Evolutionary conservation across 2,113 vertebrate species (phyloP), one percentile per base, ranked within the genome.

Genomic region (Dipodomys merriami): DNA sequence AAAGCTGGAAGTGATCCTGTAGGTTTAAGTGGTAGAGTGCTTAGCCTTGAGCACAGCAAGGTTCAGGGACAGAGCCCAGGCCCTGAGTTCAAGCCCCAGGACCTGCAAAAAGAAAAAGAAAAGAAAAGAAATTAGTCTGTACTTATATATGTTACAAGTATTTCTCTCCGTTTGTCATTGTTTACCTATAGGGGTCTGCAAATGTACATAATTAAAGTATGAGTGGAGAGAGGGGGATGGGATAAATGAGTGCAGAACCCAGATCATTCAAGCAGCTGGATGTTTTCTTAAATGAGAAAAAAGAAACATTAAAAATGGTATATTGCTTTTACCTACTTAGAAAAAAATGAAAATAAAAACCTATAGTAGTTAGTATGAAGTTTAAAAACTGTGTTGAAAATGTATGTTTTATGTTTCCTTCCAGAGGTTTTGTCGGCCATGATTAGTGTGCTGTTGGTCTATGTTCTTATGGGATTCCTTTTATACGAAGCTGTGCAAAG

Each of bases 401-500:
- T 88, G 5, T 62, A 53, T 95, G 62, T 91, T 6, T 83, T 84
- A 25, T 93, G 84, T 97, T 94, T 96, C 67, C 94, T 96, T 97
- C 18, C 96, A 99, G 99, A 99, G 98, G 99, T 99, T 65, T 97
- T 99, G 79, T 99, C 99, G 22, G 99, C 99, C 19, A 98, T 99
- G 90, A 97, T 99, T 96, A 99, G 99, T 94, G 99, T 99, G 44
- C 69, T 99, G 91, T 98, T 99, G 97, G 99, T 99, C 91, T 99
- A 99, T 96, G 98, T 99, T 81, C 98, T 99, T 84, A 99, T 99
- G 88, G 99, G 98, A 11, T 97, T 99, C 86, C 97, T 99, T 88
- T 96, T 99, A 57, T 99, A 99, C 72, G 99, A 99, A 97, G 99
- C 99, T 10, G 98, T 99, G 91, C 99, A 99, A 97, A 99, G 99